phyloP scores from a whole-genome alignment of 2,888 invertebrate genomes.

The Saturnia pavonia region DNA sequence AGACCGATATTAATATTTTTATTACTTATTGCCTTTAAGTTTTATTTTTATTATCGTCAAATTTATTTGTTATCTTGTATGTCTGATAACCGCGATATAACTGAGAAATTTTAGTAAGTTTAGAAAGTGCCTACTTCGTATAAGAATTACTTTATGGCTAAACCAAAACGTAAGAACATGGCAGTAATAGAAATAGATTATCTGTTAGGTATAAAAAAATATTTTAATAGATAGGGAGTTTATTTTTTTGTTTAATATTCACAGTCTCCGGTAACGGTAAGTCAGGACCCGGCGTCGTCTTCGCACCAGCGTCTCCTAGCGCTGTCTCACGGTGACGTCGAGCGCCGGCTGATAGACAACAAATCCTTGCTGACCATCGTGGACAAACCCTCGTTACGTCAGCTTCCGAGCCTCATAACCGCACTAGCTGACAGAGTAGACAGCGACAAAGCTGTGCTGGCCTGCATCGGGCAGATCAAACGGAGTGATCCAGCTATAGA shows the following conservation, averaged over 20 bases:
- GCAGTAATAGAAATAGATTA: too few species aligned
- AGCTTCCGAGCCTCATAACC: conserved; percentile 85
- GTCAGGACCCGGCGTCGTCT: conserved; percentile 90
- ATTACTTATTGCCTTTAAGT: too few species aligned
- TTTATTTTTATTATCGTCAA: too few species aligned
- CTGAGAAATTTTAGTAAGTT: too few species aligned
- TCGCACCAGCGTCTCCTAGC: conserved; percentile 95
- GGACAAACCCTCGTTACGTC: conserved; percentile 90
- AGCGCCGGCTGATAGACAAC: conserved; percentile 94
- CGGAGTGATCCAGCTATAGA: conserved; percentile 83
- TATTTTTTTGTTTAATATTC: conserved; percentile 6
- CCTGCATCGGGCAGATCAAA: conserved; percentile 86
- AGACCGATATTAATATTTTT: too few species aligned
- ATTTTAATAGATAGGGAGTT: background rate
- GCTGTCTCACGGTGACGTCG: conserved; percentile 92
- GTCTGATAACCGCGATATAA: too few species aligned
- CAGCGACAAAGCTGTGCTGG: conserved; percentile 93
- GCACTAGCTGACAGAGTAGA: conserved; percentile 91
- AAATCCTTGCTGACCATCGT: conserved; percentile 93
- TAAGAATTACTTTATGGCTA: too few species aligned
- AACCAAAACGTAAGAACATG: too few species aligned
- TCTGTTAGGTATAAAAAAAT: too few species aligned
- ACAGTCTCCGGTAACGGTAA: conserved; percentile 78
- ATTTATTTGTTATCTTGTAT: too few species aligned
- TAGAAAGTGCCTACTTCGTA: too few species aligned